Evolutionary conservation across 2,113 vertebrate species (phyloP), one percentile per base, ranked within the genome.

Genomic region (Semicossyphus pulcher): DNA sequence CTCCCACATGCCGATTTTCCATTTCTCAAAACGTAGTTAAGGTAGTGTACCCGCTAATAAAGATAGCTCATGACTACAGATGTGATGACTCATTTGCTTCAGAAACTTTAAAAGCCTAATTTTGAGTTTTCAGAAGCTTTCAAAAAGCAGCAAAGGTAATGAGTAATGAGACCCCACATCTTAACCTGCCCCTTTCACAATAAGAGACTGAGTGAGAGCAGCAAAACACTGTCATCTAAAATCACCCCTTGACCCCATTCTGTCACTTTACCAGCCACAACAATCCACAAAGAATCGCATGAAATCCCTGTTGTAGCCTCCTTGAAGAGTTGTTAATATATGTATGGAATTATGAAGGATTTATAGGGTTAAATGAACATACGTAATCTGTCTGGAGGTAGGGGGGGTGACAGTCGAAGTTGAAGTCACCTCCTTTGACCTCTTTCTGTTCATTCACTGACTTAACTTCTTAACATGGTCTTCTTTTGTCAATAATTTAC

Each of bases 181-280:
- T 52, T 37, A 62, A 71, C 26, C 51, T 42, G 11, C 18, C 57
- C 4, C 3, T 28, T 53, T 57, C 20, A 64, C 26, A 57, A 70
- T 31, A 39, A 57, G 51, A 59, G 20, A n/a, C n/a, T n/a, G n/a
- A 49, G 61, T 47, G 54, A 47, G 42, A 67, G 51, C 59, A 65
- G 48, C 56, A 48, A 76, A 80, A 78, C 63, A 56, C 6, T 62
- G 23, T 53, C 44, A 70, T 62, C 54, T 10, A 57, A 32, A 67
- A 60, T 56, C 14, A 54, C 44, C 51, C 12, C 20, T 57, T 86
- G 65, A 85, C 78, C 82, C 59, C 14, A 75, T 84, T 86, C 51
- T 86, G 81, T 80, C 69, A 67, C 34, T 72, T 5, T 45, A 23
- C 29, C 52, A 20, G 48, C 29, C 29, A 54, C 26, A 74, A 76